phyloP scores from a whole-genome alignment of 2,888 invertebrate genomes.

The Polyommatus iphigenia region DNA sequence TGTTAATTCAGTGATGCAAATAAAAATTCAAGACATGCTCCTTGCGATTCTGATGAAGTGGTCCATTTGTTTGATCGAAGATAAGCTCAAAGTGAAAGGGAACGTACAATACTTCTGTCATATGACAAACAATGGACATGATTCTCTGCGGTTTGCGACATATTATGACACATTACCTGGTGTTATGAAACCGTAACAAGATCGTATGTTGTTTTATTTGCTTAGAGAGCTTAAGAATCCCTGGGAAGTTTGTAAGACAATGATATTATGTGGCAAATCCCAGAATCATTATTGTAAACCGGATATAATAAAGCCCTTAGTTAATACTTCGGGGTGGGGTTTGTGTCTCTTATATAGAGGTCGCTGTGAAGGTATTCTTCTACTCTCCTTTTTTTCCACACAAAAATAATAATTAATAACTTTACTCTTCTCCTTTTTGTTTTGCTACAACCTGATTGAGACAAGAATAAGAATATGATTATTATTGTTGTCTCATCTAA shows the following conservation, averaged over 20 bases:
- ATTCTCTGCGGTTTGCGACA: constrained; percentile 64
- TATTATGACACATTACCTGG: constrained; percentile 49
- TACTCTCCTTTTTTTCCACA: no score
- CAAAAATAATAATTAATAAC: no score
- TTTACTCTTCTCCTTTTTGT: no score
- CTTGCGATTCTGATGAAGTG: constrained; percentile 14
- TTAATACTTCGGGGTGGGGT: no score
- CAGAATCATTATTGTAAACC: no score
- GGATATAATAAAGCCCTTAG: no score
- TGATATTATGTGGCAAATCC: background rate
- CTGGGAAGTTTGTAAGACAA: background rate
- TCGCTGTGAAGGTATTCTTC: no score
- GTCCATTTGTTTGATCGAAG: constrained; percentile 35
- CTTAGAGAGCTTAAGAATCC: background rate
- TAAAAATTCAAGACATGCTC: constrained; percentile 4
- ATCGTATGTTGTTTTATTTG: constrained; percentile 45
- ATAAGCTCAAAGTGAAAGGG: constrained; percentile 35
- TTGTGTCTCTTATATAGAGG: no score
- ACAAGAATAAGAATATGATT: no score
- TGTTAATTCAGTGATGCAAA: background rate
- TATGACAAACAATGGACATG: constrained; percentile 60
- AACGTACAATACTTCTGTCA: constrained; percentile 50
- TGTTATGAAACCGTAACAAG: constrained; percentile 55
- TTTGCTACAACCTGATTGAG: no score
- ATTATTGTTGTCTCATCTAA: no score